Evolutionary conservation across 2,888 invertebrate species (phyloP), one percentile per base, ranked within the genome.

Genomic region (Drosophila anomelani): DNA sequence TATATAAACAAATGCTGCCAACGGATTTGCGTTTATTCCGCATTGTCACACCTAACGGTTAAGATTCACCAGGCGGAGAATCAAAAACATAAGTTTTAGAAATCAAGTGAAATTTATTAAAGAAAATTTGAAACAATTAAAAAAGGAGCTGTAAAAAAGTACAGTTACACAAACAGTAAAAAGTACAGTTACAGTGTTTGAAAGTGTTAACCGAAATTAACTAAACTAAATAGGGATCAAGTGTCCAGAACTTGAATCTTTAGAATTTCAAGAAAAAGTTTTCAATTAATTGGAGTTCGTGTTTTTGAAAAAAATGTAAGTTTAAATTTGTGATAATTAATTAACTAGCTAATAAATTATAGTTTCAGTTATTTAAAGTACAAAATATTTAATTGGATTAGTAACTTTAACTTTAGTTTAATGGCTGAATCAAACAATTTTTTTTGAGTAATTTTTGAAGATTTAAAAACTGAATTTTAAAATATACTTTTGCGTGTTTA

Each of bases 11-110:
- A 89, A 87, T 75, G 85, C 63, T 60, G 77, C 54, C 83, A 61
- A 68, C 79, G 83, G 85, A 85, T 76, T 85, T 87, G 80, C 83
- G 83, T 89, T 89, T 89, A 85, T 89, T 85, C 83, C 72, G 77
- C 75, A 76, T 63, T 85, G 78, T 80, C 74, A 75, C 87, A 77
- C 59, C 87, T 75, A 81, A 87, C 88, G 76, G 77, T 76, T 74
- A 80, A 73, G 74, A 69, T 66, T 78, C 29, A 29, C 43, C 59
- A 44, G 64, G 53, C 60, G 63, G 51, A 55, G 29, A 55, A 32
- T 17, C 20, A 32, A 46, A 60, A 49, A 15, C 20, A 20, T 44
- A 32, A 15, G 34, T 57, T 59, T n/a, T 17, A 43, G 9, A 17
- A n/a, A 44, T 17, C 8, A 12, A 47, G 46, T 34, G 47, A 3